Conservation (phyloP, 2,888 invertebrate genomes). For the Hoplodrina ambigua region DNA sequence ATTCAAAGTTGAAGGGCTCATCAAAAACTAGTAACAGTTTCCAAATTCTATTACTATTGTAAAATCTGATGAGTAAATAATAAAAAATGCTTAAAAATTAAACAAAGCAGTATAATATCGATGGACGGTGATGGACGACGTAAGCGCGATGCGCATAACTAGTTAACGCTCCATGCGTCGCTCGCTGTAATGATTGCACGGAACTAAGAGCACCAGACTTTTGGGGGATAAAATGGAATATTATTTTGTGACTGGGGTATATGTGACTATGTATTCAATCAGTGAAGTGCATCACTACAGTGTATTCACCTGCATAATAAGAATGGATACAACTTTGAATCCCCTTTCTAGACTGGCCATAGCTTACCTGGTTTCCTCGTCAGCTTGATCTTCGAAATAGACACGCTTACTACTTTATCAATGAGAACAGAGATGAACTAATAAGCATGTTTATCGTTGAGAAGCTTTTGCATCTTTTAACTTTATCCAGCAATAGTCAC, state of each 20-base stretch:
- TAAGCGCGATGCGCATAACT: conserved; percentile 53
- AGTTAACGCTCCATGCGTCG: conserved; percentile 58
- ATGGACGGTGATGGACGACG: conserved; percentile 59
- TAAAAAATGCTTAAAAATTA: conserved; percentile 30
- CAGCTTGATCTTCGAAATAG: too few species aligned
- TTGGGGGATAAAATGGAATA: background rate
- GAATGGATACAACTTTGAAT: too few species aligned
- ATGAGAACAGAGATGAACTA: too few species aligned
- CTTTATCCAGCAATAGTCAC: too few species aligned
- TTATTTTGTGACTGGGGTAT: background rate
- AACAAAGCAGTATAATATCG: conserved; percentile 44
- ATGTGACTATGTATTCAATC: background rate
- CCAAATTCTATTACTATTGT: background rate
- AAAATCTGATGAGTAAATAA: conserved; percentile 21
- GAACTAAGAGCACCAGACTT: conserved; percentile 40
- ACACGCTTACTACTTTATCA: too few species aligned
- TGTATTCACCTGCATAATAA: too few species aligned
- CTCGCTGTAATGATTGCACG: conserved; percentile 58
- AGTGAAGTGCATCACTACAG: too few species aligned
- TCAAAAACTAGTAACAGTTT: background rate
- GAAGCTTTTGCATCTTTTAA: background rate
- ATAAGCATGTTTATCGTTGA: too few species aligned
- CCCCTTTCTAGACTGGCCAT: too few species aligned
- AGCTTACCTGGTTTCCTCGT: too few species aligned
- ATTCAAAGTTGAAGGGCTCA: background rate